Evolutionary conservation across 2,888 invertebrate species (phyloP).

Genomic region (Desoria tigrina): DNA sequence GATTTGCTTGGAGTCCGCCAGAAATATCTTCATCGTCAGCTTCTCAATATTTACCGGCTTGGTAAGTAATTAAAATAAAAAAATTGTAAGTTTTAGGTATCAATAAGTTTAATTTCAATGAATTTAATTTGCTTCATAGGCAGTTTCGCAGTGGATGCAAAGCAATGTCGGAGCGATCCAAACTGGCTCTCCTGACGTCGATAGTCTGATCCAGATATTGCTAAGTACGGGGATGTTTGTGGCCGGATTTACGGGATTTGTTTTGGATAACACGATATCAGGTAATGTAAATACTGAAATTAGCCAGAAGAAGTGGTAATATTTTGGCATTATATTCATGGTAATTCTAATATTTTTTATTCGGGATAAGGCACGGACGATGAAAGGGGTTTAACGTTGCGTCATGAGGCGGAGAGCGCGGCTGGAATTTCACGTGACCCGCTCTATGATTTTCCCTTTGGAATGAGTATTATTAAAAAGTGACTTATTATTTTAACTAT

Average conservation of each 20-base stretch:
- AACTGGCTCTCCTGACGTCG: slow-evolving; percentile 67
- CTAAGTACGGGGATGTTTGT: slow-evolving; percentile 76
- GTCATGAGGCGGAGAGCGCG: slow-evolving; percentile 32
- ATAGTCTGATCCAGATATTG: slow-evolving; percentile 71
- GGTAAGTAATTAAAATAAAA: slow-evolving; percentile 62
- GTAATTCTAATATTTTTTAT: background rate
- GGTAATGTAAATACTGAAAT: too few relatives aligned
- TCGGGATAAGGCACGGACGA: slow-evolving; percentile 63
- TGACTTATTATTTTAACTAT: slow-evolving; percentile 4
- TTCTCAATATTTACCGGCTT: slow-evolving; percentile 83
- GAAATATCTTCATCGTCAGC: slow-evolving; percentile 86
- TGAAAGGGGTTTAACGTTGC: slow-evolving; percentile 72
- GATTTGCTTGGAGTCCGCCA: slow-evolving; percentile 76
- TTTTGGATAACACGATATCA: slow-evolving; percentile 72
- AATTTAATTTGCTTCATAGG: slow-evolving; percentile 62
- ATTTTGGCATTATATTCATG: background rate
- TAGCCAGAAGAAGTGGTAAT: background rate
- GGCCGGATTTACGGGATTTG: slow-evolving; percentile 71
- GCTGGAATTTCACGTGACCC: slow-evolving; percentile 31
- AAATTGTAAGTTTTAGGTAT: background rate
- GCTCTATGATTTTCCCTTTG: slow-evolving; percentile 61
- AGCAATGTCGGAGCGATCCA: slow-evolving; percentile 65
- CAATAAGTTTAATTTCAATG: slow-evolving; percentile 56
- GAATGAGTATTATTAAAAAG: slow-evolving; percentile 24
- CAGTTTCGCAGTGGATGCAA: slow-evolving; percentile 73